Conservation (phyloP, 2,797 vertebrate species). For the Anableps anableps region DNA sequence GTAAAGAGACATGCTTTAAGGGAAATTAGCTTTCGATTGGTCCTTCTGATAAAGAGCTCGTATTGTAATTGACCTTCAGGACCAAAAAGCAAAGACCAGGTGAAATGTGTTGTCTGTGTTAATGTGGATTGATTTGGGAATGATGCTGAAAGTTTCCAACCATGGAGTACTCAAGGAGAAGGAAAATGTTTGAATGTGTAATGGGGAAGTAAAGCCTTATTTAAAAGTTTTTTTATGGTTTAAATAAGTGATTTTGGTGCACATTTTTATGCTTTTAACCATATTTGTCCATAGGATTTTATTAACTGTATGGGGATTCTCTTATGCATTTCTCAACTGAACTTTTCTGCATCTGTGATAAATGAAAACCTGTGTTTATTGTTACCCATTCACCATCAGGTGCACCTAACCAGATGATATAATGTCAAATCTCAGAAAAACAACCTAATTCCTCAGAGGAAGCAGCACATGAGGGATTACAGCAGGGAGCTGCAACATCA, state of each 20-base stretch:
- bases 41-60: conserved; percentile 62
- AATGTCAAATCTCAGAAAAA: conserved; percentile 47
- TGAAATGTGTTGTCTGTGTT: conserved; percentile 47
- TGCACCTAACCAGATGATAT: conserved; percentile 49
- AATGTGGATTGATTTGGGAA: conserved; percentile 49
- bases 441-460: conserved; percentile 53
- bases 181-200: not conserved
- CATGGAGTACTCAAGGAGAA: not conserved
- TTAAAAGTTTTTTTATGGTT: not conserved
- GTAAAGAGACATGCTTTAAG: conserved; percentile 71
- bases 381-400: conserved; percentile 17
- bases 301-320: not conserved
- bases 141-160: conserved; percentile 32
- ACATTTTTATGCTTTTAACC: not conserved
- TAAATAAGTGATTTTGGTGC: not conserved
- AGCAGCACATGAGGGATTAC: conserved; percentile 33
- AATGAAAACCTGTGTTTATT: conserved; percentile 42
- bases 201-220: not conserved
- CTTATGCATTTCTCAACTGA: not conserved
- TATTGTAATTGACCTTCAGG: conserved; percentile 68
- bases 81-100: conserved; percentile 54
- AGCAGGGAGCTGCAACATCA: conserved; percentile 18
- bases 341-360: conserved; percentile 1
- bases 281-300: not conserved
- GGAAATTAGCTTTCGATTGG: conserved; percentile 76